Conservation (phyloP, 2,797 vertebrate genomes). For the Myiotriccus ornatus region DNA sequence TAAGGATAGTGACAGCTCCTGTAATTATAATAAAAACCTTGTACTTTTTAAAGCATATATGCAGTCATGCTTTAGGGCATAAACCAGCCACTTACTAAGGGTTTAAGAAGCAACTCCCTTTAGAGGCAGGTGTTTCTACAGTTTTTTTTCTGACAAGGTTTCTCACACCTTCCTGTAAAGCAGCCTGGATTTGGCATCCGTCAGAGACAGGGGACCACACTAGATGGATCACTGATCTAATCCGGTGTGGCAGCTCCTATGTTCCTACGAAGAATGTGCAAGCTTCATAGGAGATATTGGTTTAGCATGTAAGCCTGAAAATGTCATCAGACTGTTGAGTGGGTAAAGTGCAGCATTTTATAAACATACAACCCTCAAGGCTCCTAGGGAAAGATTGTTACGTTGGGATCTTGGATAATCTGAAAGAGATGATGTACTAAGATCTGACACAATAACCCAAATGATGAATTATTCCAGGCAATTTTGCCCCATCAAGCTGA, state of each 20-base stretch:
- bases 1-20: constrained; percentile 21
- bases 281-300: constrained; percentile 29
- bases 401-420: constrained; percentile 48
- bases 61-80: constrained; percentile 39
- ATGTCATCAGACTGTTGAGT: constrained; percentile 51
- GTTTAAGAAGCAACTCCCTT: constrained; percentile 25
- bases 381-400: constrained; percentile 54
- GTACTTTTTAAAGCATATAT: constrained; percentile 16
- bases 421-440: constrained; percentile 54
- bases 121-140: constrained; percentile 35
- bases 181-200: constrained; percentile 60
- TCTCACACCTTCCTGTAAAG: constrained; percentile 49
- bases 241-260: constrained; percentile 59
- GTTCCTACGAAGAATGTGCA: constrained; percentile 10
- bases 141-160: constrained; percentile 22
- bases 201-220: constrained; percentile 33
- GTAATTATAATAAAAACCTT: neutral
- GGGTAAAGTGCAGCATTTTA: constrained; percentile 67
- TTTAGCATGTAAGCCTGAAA: constrained; percentile 56
- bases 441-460: constrained; percentile 64
- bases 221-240: constrained; percentile 68
- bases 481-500: constrained; percentile 57
- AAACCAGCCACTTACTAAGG: constrained; percentile 4
- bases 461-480: constrained; percentile 69
- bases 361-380: constrained; percentile 51